A percentile compares a stretch with the other conserved stretches of the same genome.
These are phyloP conservation scores for Squalus acanthias DNA, from an alignment of 2,797 vertebrate species.

Conservation along the genomic window DNA sequence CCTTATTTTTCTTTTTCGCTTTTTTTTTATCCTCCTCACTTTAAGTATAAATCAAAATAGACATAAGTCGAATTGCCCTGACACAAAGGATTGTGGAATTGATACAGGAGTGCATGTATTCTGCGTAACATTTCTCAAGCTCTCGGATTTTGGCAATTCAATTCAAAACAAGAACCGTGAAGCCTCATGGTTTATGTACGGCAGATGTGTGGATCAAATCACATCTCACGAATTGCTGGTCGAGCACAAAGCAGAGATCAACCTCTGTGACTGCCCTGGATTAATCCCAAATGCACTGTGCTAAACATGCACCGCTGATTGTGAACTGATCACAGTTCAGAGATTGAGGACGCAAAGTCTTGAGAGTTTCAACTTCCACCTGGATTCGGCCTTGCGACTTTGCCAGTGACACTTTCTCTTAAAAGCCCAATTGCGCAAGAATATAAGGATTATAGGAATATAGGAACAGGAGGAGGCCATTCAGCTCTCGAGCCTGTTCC, in stretches of 20 bases:
- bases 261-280: neutral
- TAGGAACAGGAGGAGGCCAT: neutral
- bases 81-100: constrained; percentile 17
- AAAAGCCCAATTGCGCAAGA: neutral
- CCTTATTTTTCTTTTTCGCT: neutral
- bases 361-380: neutral
- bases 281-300: neutral
- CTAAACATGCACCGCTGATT: neutral
- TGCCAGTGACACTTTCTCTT: neutral
- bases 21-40: constrained; percentile 30
- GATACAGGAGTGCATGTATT: constrained; percentile 4
- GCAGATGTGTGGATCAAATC: neutral
- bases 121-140: neutral
- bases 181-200: neutral
- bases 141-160: neutral
- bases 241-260: constrained; percentile 1
- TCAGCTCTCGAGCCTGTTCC: neutral
- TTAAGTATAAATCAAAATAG: constrained; percentile 24
- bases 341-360: neutral
- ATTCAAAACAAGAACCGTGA: neutral
- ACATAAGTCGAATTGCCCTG: constrained; percentile 21
- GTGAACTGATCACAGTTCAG: neutral
- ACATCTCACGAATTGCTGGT: neutral
- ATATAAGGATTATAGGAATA: neutral
- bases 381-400: neutral